Evolutionary conservation across 53 echinoderm and acorn worm genomes (phyloP).

Genomic region (Stichopus horrens): DNA sequence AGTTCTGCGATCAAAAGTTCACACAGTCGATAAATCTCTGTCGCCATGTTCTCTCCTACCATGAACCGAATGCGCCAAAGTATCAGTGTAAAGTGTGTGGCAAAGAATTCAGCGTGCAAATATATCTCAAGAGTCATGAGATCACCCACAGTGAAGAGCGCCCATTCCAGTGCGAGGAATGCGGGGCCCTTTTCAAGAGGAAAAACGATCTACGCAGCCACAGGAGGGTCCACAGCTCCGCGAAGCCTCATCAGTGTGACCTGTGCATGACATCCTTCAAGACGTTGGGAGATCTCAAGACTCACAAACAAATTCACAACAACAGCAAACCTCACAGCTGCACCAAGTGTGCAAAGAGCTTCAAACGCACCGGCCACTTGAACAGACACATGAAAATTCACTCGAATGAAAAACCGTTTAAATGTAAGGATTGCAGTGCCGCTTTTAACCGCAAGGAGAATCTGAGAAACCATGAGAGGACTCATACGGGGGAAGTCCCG

Average conservation of each 20-base stretch:
- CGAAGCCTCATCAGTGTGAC: conserved; percentile 80
- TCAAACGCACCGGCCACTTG: conserved; percentile 93
- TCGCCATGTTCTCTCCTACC: conserved; percentile 86
- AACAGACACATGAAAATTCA: conserved; percentile 91
- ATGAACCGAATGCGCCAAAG: conserved; percentile 70
- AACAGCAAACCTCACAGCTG: conserved; percentile 88
- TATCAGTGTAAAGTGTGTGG: conserved; percentile 84
- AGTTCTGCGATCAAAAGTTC: conserved; percentile 74
- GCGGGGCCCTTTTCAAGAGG: conserved; percentile 92
- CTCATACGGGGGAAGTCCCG: conserved; percentile 80
- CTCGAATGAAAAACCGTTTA: conserved; percentile 79
- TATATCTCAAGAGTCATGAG: conserved; percentile 91
- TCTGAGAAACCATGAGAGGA: conserved; percentile 72
- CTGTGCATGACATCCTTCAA: conserved; percentile 78
- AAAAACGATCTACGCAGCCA: conserved; percentile 93
- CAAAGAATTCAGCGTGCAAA: conserved; percentile 84
- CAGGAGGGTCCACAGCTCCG: conserved; percentile 82
- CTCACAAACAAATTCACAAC: conserved; percentile 89
- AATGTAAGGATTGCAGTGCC: conserved; percentile 78
- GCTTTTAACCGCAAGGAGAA: conserved; percentile 93
- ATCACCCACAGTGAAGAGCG: conserved; percentile 85
- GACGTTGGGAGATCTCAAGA: conserved; percentile 82
- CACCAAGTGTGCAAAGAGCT: conserved; percentile 73
- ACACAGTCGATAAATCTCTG: conserved; percentile 89
- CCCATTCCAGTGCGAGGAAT: conserved; percentile 92